phyloP scores from a whole-genome alignment of 1,140 invertebrate genomes.

The Triops cancriformis region DNA sequence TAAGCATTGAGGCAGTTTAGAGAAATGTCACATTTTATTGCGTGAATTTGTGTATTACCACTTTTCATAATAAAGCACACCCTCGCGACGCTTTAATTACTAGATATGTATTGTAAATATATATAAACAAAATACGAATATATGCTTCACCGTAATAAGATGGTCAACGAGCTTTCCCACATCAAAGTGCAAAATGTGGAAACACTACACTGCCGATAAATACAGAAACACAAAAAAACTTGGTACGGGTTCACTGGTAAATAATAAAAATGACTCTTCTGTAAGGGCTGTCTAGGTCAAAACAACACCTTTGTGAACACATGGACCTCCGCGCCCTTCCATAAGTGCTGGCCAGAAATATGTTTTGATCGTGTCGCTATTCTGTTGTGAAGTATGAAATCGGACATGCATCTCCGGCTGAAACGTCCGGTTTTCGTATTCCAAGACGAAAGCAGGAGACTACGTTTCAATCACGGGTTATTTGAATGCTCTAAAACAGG shows the following conservation, averaged over 20 bases:
- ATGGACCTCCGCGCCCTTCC: slow-evolving; percentile 52
- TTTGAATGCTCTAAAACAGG: not conserved
- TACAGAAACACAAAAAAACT: not conserved
- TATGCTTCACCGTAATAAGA: no score
- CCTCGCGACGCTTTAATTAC: no score
- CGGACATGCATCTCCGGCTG: slow-evolving; percentile 51
- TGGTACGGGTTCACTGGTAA: not conserved
- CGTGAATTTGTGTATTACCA: no score
- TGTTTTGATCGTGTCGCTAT: slow-evolving; percentile 49
- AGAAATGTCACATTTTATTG: no score
- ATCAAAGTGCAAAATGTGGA: no score
- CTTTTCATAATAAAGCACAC: no score
- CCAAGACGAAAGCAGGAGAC: slow-evolving; percentile 45
- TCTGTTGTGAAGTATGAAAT: slow-evolving; percentile 53
- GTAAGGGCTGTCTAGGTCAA: slow-evolving; percentile 45
- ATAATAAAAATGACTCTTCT: not conserved
- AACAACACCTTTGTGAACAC: slow-evolving; percentile 61
- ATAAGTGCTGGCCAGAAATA: slow-evolving; percentile 64
- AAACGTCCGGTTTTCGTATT: slow-evolving; percentile 52
- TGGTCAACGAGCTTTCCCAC: no score
- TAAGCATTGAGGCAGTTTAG: no score
- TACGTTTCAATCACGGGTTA: slow-evolving; percentile 34
- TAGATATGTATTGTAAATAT: no score
- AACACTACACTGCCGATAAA: not conserved
- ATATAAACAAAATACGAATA: no score